Conservation (phyloP, 1,140 invertebrate species). For the Oreohelix idahoensis region DNA sequence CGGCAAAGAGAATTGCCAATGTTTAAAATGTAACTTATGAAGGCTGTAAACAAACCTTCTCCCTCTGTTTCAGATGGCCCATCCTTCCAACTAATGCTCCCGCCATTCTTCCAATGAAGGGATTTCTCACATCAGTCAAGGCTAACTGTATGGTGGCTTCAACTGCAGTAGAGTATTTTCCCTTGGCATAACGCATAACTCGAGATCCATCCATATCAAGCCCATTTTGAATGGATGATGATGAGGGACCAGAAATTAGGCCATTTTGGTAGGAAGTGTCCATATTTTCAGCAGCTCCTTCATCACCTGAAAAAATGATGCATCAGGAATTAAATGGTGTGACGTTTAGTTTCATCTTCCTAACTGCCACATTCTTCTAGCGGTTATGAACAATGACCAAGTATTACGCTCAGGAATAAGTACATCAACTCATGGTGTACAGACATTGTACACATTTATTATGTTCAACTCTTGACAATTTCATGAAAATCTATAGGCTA, state of each 20-base stretch:
- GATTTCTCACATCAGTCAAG: slow-evolving; percentile 28
- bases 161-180: slow-evolving; percentile 2
- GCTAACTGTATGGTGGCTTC: slow-evolving; percentile 36
- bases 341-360: no score
- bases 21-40: no score
- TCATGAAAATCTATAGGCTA: no score
- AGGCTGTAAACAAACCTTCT: slow-evolving; percentile 2
- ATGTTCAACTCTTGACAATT: no score
- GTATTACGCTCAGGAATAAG: no score
- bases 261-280: not conserved
- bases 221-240: slow-evolving; percentile 8
- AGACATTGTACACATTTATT: no score
- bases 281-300: not conserved
- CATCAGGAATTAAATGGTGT: no score
- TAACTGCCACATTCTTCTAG: no score
- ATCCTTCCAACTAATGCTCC: not conserved
- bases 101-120: slow-evolving; percentile 1
- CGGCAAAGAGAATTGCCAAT: no score
- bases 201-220: slow-evolving; percentile 35
- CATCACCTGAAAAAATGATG: not conserved
- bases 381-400: no score
- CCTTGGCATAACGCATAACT: not conserved
- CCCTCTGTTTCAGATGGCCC: not conserved
- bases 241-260: not conserved
- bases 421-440: no score